Evolutionary conservation across 2,888 invertebrate species (phyloP), one percentile per base, ranked within the genome.

Genomic region (Parnassius mnemosyne): DNA sequence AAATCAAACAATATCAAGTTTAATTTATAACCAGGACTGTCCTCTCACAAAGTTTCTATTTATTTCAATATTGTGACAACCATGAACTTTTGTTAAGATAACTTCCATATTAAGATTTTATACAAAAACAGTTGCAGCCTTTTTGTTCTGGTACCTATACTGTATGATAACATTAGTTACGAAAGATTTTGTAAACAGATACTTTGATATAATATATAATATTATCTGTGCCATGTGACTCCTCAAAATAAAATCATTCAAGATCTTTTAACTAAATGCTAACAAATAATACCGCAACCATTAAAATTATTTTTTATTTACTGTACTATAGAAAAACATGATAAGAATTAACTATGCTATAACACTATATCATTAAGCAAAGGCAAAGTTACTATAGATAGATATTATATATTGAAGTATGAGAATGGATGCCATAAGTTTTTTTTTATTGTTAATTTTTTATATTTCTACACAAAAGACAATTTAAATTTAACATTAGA

Each of bases 301-400:
- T 57, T 49, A n/a, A 13, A 34, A 62, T 47, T 53, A 53, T 44
- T 7, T 49, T 53, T 62, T 34, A 41, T 58, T 58, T 54, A 34
- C 42, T 7, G 54, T 54, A 34, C 42, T 7, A 50, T 49, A 34
- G 57, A 34, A 53, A 58, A 20, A 44, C 3, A 44, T 57, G 25
- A 13, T 41, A 53, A 25, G 25, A 42, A 44, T 53, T 50, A 43
- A 63, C 54, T 63, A 63, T 34, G 34, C 58, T 63, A 59, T 41
- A 55, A 13, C 34, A 34, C 13, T 56, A 57, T 16, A 53, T 54
- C 41, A 54, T 53, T 16, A 12, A 54, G 58, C 54, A 41, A 55
- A 63, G 54, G 51, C 59, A 54, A 63, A 50, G 49, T 41, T 47
- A 47, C 42, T 50, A 54, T 53, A 43, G 43, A 49, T 7, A 49